phyloP scores from a whole-genome alignment of 2,797 vertebrate species.

The Podarcis lilfordi region DNA sequence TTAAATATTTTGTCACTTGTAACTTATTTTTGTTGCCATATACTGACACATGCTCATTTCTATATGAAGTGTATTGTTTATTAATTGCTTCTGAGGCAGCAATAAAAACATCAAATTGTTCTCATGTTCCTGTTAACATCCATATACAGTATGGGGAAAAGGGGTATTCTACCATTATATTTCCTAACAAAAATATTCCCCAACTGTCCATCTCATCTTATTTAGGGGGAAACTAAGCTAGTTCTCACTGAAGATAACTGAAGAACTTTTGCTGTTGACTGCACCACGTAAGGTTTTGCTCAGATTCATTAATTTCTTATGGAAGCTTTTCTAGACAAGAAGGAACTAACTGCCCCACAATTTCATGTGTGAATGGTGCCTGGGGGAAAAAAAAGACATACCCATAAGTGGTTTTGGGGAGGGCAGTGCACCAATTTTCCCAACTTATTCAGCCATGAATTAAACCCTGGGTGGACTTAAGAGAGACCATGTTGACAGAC shows the following conservation, averaged over 20 bases:
- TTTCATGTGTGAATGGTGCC: not conserved
- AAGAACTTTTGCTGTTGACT: not conserved
- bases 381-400: too few species aligned
- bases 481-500: not conserved
- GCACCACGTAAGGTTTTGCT: not conserved
- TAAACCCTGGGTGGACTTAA: not conserved
- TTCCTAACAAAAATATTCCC: not conserved
- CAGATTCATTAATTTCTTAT: not conserved
- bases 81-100: constrained; percentile 78
- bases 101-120: constrained; percentile 77
- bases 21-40: constrained; percentile 75
- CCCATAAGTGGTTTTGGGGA: too few species aligned
- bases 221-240: not conserved
- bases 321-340: not conserved
- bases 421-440: too few species aligned
- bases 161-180: not conserved
- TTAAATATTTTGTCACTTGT: constrained; percentile 75
- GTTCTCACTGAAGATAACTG: too few species aligned
- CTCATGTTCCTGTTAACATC: constrained; percentile 55
- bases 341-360: not conserved
- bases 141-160: not conserved
- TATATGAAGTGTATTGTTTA: constrained; percentile 74
- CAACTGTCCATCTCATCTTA: not conserved
- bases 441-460: not conserved
- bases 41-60: constrained; percentile 75